phyloP scores from a whole-genome alignment of 1,140 invertebrate genomes.

The Adelges cooleyi region DNA sequence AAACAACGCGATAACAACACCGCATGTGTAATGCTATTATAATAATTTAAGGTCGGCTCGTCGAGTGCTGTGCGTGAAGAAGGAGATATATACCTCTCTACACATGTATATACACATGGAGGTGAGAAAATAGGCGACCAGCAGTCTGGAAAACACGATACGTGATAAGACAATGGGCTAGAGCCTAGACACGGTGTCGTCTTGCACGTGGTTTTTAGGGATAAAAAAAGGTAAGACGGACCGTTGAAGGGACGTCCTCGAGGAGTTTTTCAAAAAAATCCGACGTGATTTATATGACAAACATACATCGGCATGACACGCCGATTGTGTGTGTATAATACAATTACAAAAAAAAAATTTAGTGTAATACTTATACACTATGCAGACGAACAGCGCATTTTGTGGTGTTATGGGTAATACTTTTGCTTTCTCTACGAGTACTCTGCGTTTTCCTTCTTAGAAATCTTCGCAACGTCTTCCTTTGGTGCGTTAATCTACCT shows the following conservation, averaged over 20 bases:
- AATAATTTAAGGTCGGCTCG: too few relatives aligned
- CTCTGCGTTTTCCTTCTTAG: background rate
- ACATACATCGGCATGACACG: background rate
- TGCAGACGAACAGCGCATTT: background rate
- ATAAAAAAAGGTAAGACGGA: constrained; percentile 19
- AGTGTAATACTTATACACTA: background rate
- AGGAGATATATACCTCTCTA: too few relatives aligned
- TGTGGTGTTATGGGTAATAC: constrained; percentile 12
- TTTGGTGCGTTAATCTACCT: background rate
- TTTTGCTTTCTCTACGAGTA: constrained; percentile 12
- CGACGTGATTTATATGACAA: constrained; percentile 8
- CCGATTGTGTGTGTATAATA: background rate
- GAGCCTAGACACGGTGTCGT: constrained; percentile 8
- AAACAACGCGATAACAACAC: too few relatives aligned
- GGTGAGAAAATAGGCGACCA: background rate
- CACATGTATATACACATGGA: background rate
- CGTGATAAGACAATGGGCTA: constrained; percentile 26
- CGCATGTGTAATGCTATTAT: too few relatives aligned
- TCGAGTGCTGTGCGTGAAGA: too few relatives aligned
- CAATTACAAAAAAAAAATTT: background rate
- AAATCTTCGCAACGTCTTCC: constrained; percentile 9
- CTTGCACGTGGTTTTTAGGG: background rate
- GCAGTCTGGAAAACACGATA: constrained; percentile 19
- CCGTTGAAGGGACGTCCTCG: constrained; percentile 11
- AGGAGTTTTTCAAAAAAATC: constrained; percentile 2